phyloP scores from a whole-genome alignment of 2,113 vertebrate genomes.

The Psettodes erumei region DNA sequence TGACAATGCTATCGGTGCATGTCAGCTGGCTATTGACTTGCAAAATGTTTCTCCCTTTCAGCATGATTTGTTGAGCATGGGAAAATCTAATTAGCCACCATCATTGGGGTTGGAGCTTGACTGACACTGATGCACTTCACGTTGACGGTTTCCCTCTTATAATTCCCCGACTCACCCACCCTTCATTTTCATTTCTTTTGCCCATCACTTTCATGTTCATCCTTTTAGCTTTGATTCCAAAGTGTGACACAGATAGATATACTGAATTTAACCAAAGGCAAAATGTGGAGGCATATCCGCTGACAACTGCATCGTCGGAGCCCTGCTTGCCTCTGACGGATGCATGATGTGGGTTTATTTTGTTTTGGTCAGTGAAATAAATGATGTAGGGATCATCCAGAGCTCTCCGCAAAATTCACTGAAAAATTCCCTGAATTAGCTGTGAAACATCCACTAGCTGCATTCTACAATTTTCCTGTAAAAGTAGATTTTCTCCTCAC shows the following conservation, averaged over 20 bases:
- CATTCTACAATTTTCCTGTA: background rate
- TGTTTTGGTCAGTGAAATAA: conserved; percentile 22
- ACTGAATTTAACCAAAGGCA: conserved; percentile 48
- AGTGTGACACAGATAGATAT: conserved; percentile 46
- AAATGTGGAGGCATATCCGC: conserved; percentile 34
- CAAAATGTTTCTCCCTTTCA: conserved; percentile 65
- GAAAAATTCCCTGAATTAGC: conserved; percentile 10
- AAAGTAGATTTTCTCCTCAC: background rate
- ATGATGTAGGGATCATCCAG: background rate
- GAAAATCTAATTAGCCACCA: conserved; percentile 73
- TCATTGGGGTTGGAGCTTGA: conserved; percentile 62
- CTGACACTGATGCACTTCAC: conserved; percentile 67
- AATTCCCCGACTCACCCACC: conserved; percentile 52
- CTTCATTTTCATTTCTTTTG: conserved; percentile 51
- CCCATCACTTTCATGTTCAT: conserved; percentile 59
- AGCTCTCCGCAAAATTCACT: conserved; percentile 3
- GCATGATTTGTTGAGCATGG: conserved; percentile 68
- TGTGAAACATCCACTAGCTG: conserved; percentile 14
- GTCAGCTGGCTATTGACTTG: conserved; percentile 74
- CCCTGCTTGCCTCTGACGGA: conserved; percentile 18
- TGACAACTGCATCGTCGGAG: conserved; percentile 31
- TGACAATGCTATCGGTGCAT: conserved; percentile 67
- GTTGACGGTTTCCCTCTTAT: conserved; percentile 42
- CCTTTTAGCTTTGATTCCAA: conserved; percentile 48
- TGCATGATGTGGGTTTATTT: conserved; percentile 32